Evolutionary conservation across 1,140 invertebrate genomes (phyloP), one percentile per base, ranked within the genome.

Genomic region (Grapholita molesta): DNA sequence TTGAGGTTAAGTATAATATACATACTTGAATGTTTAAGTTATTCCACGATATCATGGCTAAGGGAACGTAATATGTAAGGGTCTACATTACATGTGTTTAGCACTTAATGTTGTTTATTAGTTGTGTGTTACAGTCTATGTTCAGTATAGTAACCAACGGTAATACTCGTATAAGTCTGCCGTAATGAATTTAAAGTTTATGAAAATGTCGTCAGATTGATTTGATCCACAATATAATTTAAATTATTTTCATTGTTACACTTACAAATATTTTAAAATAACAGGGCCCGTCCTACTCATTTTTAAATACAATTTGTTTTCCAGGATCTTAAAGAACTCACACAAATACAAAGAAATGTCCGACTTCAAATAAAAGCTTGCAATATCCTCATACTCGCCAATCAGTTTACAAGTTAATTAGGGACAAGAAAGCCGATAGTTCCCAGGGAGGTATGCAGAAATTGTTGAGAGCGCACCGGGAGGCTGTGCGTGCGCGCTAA

Each of bases 381-480:
- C 57, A 67, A 66, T 76, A 75, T 72, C 73, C 78, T 76, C 71
- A 77, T 80, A 77, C 78, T 74, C 67, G 70, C 76, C 74, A 72
- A 68, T 71, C 71, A 75, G 70, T 57, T 75, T 78, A 75, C 74
- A 67, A 71, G 70, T 72, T 78, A 84, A 84, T 82, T 84, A 84
- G 70, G 21, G 70, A 67, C 28, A 64, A 70, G 68, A 68, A 76
- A 70, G 70, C 80, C 72, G 70, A 71, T 83, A 85, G 83, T 88
- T 88, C 85, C 80, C 85, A 88, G 71, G 81, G 72, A 66, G 85
- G 85, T 83, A 88, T 86, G 85, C 84, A 88, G 82, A 88, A 88
- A 88, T 88, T 88, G 84, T 87, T 85, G 83, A 82, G 82, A 85
- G 81, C 83, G 83, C 84, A 82, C 78, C 78, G 68, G 66, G 28